Percentiles rank a stretch among this genome's conserved stretches.
These are phyloP conservation scores for Pseudomugil tenellus DNA, from an alignment of 2,797 vertebrate species.

Conservation along the genomic window DNA sequence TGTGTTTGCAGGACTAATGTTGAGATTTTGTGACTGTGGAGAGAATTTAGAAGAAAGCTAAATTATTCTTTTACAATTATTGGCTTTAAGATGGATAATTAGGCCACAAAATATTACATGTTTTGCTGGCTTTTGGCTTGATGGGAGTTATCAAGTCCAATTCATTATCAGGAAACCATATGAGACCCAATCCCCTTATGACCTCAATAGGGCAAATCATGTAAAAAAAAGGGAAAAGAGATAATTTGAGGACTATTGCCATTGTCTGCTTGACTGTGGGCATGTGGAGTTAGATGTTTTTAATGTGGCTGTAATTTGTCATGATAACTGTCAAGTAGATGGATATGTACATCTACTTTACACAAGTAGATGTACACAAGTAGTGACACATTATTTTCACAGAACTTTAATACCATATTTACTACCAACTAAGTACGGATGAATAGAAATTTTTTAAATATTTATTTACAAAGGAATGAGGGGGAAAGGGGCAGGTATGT, in stretches of 20 bases:
- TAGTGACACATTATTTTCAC: no score
- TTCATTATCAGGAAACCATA: slow-evolving; percentile 27
- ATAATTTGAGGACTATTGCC: slow-evolving; percentile 8
- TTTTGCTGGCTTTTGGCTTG: slow-evolving; percentile 13
- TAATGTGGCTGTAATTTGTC: background rate
- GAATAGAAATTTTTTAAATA: no score
- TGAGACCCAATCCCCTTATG: slow-evolving; percentile 20
- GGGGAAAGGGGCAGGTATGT: no score
- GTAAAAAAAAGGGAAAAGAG: background rate
- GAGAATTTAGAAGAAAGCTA: background rate
- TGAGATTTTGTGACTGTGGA: background rate
- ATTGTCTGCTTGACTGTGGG: background rate
- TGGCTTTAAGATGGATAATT: slow-evolving; percentile 1
- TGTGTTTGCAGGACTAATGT: background rate
- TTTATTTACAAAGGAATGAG: no score
- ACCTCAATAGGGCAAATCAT: slow-evolving; percentile 5
- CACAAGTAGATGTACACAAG: no score
- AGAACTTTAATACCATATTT: no score
- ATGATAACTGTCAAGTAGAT: background rate
- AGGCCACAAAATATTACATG: slow-evolving; percentile 9
- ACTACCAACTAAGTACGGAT: no score
- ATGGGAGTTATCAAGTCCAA: slow-evolving; percentile 22
- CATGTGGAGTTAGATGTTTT: background rate
- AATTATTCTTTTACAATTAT: background rate
- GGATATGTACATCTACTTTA: background rate